Evolutionary conservation across 2,888 invertebrate genomes (phyloP), one percentile per base, ranked within the genome.

Genomic region (Anodontia alba): DNA sequence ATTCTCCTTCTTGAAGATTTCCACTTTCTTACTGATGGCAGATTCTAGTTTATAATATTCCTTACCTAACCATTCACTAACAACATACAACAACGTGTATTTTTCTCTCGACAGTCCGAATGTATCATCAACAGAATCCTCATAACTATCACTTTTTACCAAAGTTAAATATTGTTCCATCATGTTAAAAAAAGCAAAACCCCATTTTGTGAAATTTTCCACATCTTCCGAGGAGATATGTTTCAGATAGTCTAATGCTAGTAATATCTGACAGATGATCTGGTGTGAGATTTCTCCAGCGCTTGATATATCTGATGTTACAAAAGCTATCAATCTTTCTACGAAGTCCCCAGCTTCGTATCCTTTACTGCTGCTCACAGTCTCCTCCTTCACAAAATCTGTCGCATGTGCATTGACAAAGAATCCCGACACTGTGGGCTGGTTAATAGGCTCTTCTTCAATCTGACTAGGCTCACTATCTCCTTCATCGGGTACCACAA

Each of bases 51-150:
- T 72, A 75, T 87, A 73, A 69, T 90, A 90, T 73, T 90, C 86
- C 33, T 87, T 75, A 0, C 92, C 92, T 0, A 92, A 75, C 91
- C 90, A 92, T 33, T 88, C 87, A 72, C 88, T 80, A 0, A 91
- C 54, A n/a, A 89, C 74, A 51, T 87, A 84, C 23, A 91, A 76
- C 49, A 85, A 74, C 1, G 83, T 51, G 57, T 83, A 84, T 66
- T 83, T 86, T 20, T 79, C 70, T 38, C 46, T 33, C 3, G 86
- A 54, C 23, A 88, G 74, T 29, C 78, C 84, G 77, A 88, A 88
- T 1, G 36, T 54, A 51, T 85, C 46, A 7, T 70, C 51, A 2
- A 46, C 70, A 1, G 69, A 38, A 29, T 72, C 70, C n/a, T 77
- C 54, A 31, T 31, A 62, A 10, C 33, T 69, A 23, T 78, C 74